Evolutionary conservation across 2,113 vertebrate genomes (phyloP).

Genomic region (Riparia riparia): DNA sequence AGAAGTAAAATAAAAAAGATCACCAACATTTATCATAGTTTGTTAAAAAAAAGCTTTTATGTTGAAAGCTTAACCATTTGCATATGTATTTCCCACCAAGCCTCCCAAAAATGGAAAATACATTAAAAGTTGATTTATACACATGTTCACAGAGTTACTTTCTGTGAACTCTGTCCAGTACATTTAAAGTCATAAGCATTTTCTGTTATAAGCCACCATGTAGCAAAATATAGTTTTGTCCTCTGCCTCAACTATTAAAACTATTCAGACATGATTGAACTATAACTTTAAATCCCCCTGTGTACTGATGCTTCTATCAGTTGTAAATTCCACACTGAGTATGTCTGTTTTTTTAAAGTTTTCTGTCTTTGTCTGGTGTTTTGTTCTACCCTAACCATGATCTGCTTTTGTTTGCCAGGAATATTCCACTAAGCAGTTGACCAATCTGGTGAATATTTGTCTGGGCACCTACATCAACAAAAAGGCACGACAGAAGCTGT

Average conservation of each 20-base stretch:
- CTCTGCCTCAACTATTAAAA: neutral
- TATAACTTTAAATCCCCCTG: neutral
- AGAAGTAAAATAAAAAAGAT: neutral
- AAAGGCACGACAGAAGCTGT: conserved; percentile 94
- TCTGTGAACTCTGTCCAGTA: neutral
- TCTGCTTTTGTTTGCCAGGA: conserved; percentile 83
- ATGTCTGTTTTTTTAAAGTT: neutral
- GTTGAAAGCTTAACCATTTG: neutral
- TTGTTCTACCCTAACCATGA: neutral
- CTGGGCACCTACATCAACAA: conserved; percentile 99
- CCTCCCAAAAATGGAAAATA: conserved; percentile 23
- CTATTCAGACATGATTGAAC: neutral
- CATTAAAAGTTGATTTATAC: neutral
- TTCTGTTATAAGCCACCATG: neutral
- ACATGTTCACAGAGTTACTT: neutral
- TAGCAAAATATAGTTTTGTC: neutral
- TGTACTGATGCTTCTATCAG: neutral
- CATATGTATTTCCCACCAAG: neutral
- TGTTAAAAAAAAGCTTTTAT: neutral
- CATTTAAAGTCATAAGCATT: neutral
- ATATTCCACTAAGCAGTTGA: conserved; percentile 96
- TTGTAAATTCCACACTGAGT: neutral
- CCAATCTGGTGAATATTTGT: conserved; percentile 96
- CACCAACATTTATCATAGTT: neutral
- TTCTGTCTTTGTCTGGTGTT: neutral